Evolutionary conservation across 2,888 invertebrate species (phyloP).

Genomic region (Trissoscelio sp.): DNA sequence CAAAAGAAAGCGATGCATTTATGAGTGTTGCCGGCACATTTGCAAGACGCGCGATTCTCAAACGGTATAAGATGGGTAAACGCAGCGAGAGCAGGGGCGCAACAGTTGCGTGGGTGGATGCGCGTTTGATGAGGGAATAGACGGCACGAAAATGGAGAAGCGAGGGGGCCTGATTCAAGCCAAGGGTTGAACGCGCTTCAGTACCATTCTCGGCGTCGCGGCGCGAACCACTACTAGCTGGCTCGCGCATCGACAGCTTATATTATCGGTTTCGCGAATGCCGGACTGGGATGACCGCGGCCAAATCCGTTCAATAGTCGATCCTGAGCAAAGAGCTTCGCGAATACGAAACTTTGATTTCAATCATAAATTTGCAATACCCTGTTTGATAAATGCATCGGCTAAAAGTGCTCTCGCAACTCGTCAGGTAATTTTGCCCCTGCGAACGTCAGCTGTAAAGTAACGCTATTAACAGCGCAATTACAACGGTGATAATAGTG

Average conservation of each 20-base stretch:
- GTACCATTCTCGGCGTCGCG: conserved; percentile 64
- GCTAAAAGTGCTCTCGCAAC: conserved; percentile 27
- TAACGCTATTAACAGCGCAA: conserved; percentile 9
- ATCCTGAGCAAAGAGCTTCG: conserved; percentile 2
- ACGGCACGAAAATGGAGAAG: conserved; percentile 35
- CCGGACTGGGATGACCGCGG: background rate
- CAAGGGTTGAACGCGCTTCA: conserved; percentile 72
- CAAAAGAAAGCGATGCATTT: conserved; percentile 36
- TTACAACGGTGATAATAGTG: conserved; percentile 1
- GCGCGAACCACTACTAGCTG: conserved; percentile 41
- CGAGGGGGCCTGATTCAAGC: conserved; percentile 38
- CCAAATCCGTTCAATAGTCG: background rate
- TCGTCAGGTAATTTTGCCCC: conserved; percentile 28
- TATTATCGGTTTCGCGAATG: conserved; percentile 3
- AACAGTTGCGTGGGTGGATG: conserved; percentile 83
- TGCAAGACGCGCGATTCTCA: conserved; percentile 46
- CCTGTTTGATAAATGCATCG: conserved; percentile 11
- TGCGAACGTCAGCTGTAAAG: background rate
- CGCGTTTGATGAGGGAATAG: conserved; percentile 78
- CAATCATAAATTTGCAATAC: background rate
- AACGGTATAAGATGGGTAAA: conserved; percentile 69
- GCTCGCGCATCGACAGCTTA: background rate
- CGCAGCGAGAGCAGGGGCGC: conserved; percentile 77
- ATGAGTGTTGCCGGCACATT: conserved; percentile 34
- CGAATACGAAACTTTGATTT: background rate